Evolutionary conservation across 2,113 vertebrate genomes (phyloP), one percentile per base, ranked within the genome.

Genomic region (Chitala chitala): DNA sequence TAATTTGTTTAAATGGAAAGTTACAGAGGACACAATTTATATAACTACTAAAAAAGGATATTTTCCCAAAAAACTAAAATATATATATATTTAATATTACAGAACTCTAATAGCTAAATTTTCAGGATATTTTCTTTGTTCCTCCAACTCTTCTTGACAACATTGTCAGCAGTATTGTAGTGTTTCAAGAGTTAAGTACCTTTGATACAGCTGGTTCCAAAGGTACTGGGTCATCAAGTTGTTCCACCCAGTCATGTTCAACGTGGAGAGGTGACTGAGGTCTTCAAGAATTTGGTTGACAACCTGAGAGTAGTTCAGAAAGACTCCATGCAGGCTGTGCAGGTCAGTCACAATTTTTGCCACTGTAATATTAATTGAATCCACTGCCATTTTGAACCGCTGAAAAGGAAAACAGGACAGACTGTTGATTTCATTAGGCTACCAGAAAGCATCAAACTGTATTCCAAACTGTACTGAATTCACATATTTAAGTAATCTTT

Each of bases 291-390:
- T 74, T 55, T 80, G 74, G 53, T 81, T 50, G 13, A 76, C 42
- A 69, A 74, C 79, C 42, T 33, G 42, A 36, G 75, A 20, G 22
- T 44, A 61, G 74, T 84, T 85, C 10, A 82, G 59, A 38, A 3
- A 46, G 65, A 73, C 82, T 4, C 77, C 58, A 80, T 88, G 88
- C 42, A 90, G 13, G 17, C 72, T 71, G 55, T 78, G 78, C 48
- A 88, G 58, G 31, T 64, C 73, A 44, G 22, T 9, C 58, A 85
- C 80, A 22, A 91, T 84, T 71, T 80, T 76, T n/a, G 72, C 83
- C 51, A 83, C 86, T 13, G 84, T 76, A 31, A 40, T 56, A 4
- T 74, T 84, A 51, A 63, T 73, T 54, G 85, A 75, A 66, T 77
- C 78, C 74, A 63, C 55, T 29, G 33, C 66, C 68, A 75, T 71